Evolutionary conservation across 2,113 vertebrate genomes (phyloP).

Genomic region (Vombatus ursinus): DNA sequence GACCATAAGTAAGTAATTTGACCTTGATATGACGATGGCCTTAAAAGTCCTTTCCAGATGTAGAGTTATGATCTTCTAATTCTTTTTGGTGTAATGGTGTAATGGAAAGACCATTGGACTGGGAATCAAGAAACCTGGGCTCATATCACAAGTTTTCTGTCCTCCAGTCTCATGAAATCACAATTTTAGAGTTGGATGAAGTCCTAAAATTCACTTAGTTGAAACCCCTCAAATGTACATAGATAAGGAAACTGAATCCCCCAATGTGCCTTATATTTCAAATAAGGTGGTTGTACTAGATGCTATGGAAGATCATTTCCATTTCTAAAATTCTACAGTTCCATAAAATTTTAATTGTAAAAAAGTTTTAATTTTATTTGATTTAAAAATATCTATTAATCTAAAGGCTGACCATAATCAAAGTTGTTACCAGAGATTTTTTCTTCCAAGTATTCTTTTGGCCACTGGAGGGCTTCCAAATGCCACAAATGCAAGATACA

Average conservation of each 20-base stretch:
- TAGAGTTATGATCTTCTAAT: background rate
- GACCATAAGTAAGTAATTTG: too few species aligned
- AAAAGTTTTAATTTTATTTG: background rate
- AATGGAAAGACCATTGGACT: too few species aligned
- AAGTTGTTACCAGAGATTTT: background rate
- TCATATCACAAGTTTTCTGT: background rate
- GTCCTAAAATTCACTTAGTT: background rate
- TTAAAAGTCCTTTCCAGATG: background rate
- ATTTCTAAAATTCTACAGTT: background rate
- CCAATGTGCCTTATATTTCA: background rate
- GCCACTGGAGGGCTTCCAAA: slow-evolving; percentile 52
- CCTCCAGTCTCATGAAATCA: background rate
- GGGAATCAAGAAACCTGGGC: background rate
- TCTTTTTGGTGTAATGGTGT: background rate
- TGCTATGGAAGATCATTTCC: background rate
- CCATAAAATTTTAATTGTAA: background rate
- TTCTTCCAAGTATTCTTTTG: slow-evolving; percentile 37
- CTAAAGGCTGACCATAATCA: background rate
- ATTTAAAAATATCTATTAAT: background rate
- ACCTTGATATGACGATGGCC: too few species aligned
- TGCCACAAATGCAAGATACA: background rate
- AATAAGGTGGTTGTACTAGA: background rate
- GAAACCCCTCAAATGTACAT: background rate
- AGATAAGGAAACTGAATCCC: background rate
- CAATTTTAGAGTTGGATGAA: background rate